phyloP scores from a whole-genome alignment of 2,888 invertebrate species.

The Eueremaeus valkanovi region DNA sequence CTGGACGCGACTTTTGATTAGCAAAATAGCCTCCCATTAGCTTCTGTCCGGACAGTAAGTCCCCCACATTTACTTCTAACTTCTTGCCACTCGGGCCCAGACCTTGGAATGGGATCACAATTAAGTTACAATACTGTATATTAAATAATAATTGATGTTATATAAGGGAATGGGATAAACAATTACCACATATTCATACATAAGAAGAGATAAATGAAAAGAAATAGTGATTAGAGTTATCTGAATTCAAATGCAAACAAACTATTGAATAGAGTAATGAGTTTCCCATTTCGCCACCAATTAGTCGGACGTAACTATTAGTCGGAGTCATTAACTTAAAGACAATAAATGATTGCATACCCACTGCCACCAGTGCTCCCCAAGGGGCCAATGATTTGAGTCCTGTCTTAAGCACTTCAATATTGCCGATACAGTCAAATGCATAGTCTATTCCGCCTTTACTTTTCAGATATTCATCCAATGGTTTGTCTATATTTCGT shows the following conservation, averaged over 20 bases:
- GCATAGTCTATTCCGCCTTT: conserved; percentile 32
- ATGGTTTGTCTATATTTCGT: not conserved
- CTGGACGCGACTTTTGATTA: not conserved
- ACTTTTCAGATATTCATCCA: conserved; percentile 10
- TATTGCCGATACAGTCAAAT: conserved; percentile 25
- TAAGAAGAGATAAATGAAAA: too few species aligned
- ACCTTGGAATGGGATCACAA: not conserved
- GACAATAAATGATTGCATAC: not conserved
- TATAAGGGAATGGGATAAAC: too few species aligned
- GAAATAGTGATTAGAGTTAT: too few species aligned
- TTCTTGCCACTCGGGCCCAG: not conserved
- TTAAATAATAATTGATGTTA: too few species aligned
- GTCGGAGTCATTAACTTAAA: not conserved
- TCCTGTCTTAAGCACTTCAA: not conserved
- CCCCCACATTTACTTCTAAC: not conserved
- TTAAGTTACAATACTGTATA: too few species aligned
- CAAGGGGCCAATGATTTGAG: conserved; percentile 5
- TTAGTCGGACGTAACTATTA: not conserved
- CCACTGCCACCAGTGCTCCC: not conserved
- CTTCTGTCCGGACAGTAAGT: not conserved
- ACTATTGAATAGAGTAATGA: too few species aligned
- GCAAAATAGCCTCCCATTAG: conserved; percentile 22
- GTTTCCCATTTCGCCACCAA: too few species aligned
- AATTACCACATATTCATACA: too few species aligned
- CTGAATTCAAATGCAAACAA: too few species aligned